phyloP scores from a whole-genome alignment of 2,888 invertebrate species.

The Nemoura dubitans region DNA sequence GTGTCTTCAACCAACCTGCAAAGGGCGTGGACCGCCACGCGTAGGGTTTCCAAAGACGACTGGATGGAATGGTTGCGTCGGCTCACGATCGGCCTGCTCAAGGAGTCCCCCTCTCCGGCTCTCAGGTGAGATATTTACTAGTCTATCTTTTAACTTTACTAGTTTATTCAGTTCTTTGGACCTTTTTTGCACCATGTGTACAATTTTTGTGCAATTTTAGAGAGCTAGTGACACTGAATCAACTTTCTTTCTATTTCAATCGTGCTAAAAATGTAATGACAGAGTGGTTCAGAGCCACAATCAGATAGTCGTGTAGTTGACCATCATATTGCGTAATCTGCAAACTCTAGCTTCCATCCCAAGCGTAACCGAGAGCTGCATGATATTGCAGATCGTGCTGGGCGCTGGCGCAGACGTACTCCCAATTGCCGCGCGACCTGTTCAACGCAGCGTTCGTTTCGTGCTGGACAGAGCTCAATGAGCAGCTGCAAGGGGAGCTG shows the following conservation, averaged over 20 bases:
- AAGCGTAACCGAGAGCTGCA: no score
- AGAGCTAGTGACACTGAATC: no score
- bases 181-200: no score
- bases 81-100: constrained; percentile 90
- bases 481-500: constrained; percentile 82
- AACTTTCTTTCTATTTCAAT: no score
- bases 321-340: no score
- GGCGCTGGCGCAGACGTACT: constrained; percentile 91
- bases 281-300: no score
- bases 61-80: constrained; percentile 98
- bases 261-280: no score
- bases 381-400: constrained; percentile 78
- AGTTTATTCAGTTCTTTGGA: no score
- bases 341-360: no score
- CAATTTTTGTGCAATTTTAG: no score
- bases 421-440: constrained; percentile 92
- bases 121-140: constrained; percentile 66
- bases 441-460: constrained; percentile 99
- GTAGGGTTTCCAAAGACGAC: constrained; percentile 95
- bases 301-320: no score
- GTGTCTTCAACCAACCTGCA: constrained; percentile 87
- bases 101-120: constrained; percentile 95
- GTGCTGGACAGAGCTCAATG: constrained; percentile 95
- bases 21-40: constrained; percentile 90
- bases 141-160: no score